phyloP scores from a whole-genome alignment of 53 echinoderm and acorn worm genomes.

The Stichopus horrens region DNA sequence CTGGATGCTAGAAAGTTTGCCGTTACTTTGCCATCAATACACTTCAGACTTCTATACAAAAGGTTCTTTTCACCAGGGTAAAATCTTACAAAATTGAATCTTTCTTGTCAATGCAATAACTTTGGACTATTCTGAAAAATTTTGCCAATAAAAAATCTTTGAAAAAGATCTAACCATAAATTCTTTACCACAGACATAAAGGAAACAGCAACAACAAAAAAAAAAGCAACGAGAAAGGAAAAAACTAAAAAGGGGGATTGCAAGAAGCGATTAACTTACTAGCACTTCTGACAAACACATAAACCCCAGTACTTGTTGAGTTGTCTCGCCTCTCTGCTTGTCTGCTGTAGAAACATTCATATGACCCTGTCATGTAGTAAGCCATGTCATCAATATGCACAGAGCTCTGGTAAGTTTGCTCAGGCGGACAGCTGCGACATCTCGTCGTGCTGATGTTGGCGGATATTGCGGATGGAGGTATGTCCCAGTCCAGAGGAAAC shows the following conservation, averaged over 20 bases:
- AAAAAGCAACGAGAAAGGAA: not conserved
- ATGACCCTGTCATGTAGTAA: slow-evolving; percentile 62
- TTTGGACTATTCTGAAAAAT: too few relatives aligned
- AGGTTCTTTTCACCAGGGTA: too few relatives aligned
- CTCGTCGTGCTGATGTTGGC: slow-evolving; percentile 1
- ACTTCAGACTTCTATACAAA: too few relatives aligned
- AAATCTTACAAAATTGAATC: too few relatives aligned
- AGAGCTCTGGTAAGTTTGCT: slow-evolving; percentile 37
- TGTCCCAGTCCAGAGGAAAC: slow-evolving; percentile 55
- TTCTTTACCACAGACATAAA: too few relatives aligned
- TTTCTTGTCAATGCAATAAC: too few relatives aligned
- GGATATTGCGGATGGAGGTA: slow-evolving; percentile 24
- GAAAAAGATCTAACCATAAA: too few relatives aligned
- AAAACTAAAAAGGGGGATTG: not conserved
- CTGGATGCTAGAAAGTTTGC: too few relatives aligned
- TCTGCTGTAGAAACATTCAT: slow-evolving; percentile 75
- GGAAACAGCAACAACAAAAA: not conserved
- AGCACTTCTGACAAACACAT: slow-evolving; percentile 64
- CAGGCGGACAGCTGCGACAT: not conserved
- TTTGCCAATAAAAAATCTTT: too few relatives aligned
- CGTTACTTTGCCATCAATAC: too few relatives aligned
- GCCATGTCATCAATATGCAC: slow-evolving; percentile 57
- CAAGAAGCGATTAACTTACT: slow-evolving; percentile 29
- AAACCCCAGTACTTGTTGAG: slow-evolving; percentile 57
- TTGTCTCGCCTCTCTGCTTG: slow-evolving; percentile 59